Evolutionary conservation across 1,140 invertebrate genomes (phyloP), one percentile per base, ranked within the genome.

Genomic region (Drosophila arizonae): DNA sequence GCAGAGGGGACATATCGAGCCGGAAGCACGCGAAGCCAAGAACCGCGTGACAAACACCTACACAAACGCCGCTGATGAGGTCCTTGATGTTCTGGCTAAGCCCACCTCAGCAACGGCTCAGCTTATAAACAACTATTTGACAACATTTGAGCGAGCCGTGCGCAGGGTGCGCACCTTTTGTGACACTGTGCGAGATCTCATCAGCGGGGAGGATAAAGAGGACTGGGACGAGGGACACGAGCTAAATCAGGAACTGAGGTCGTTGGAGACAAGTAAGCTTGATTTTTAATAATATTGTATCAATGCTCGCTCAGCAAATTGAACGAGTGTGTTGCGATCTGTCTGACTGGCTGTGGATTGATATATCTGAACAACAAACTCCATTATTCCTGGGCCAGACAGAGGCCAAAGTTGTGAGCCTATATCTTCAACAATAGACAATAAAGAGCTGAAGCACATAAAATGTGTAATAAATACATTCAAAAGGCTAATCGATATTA

Each of bases 161-260:
- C 56, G 77, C 11, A 85, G 74, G 51, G 77, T 90, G 52, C 58
- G 70, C 36, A 45, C 71, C 56, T 87, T 90, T 64, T 90, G 85
- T 63, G 86, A 90, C 28, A 65, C 75, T 21, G 57, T 87, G 11
- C 75, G 73, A 17, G 65, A 62, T 21, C 72, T 89, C 28, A 81
- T 90, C 33, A 72, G 54, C 55, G 21, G 41, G 21, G 71, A 63
- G 17, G 28, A 57, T 15, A 58, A 26, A 15, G 70, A 33, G 17
- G 15, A 46, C n/a, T 9, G 15, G 15, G 43, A 17, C 6, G n/a
- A 8, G 43, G n/a, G 9, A 6, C 43, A 45, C 5, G 43, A 45
- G 43, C 3, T 15, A 6, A 10, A 4, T 1, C n/a, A 45, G 43
- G 43, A 45, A n/a, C 43, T 45, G 2, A 46, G 43, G 2, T 46